Base-by-base conservation (phyloP, 2,113 vertebrate genomes). In the Oryzias javanicus region DNA sequence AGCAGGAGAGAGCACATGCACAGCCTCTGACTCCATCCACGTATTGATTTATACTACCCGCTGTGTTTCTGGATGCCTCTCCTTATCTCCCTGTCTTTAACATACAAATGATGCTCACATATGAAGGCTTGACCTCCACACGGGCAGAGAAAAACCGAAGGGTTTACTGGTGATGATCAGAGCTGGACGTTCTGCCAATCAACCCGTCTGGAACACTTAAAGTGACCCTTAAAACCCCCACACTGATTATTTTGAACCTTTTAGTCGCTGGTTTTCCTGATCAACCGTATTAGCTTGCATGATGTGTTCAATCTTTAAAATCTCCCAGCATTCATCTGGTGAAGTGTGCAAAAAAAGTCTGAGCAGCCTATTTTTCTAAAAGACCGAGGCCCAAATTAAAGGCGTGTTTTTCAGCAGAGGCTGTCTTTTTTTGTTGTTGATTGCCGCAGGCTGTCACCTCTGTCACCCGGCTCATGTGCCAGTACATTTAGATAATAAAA, bases 401-500 rank as follows among this genome's bases (percentile, higher is more conserved):
- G 25, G 70, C 69, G 55, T 55, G 42, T 75, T 79, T 22, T 70
- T 74, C 22, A 40, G 60, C 44, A 19, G 64, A 51, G 2, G 4
- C 72, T 74, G 76, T 81, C 81, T 78, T 60, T 74, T 72, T 81
- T 64, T 67, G 76, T 84, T 86, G 80, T 86, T 88, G 76, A 87
- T 83, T 76, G 79, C 84, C 2, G 49, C 66, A 47, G 80, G 71
- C 79, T 79, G 69, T 88, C 86, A 88, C 88, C 88, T 79, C 74
- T 71, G 76, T 64, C 76, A 74, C 78, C 67, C 49, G 27, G 61
- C 82, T 86, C 85, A 84, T 82, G 82, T 78, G 82, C 78, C 59
- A 66, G 67, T 83, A 86, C 88, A 91, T 91, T 90, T 88, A 87
- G 90, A 89, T 88, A 91, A 91, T 91, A 90, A 89, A 89, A 85